Conservation (phyloP, 2,888 invertebrate genomes). For the Apotomis betuletana region DNA sequence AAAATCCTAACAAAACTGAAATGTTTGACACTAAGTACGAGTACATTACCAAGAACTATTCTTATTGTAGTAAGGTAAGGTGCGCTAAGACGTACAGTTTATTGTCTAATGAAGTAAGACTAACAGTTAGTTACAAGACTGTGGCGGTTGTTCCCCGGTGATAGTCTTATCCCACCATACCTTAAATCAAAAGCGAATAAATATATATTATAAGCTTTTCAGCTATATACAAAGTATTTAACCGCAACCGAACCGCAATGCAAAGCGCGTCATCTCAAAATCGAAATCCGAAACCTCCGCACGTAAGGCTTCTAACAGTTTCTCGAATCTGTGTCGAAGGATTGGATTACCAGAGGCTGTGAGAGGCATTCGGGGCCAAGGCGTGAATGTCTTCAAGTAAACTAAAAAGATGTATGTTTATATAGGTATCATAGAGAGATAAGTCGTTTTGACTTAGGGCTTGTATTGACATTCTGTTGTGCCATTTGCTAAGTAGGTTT, state of each 20-base stretch:
- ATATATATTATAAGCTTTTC: too few species aligned
- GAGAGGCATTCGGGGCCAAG: slow-evolving; percentile 16
- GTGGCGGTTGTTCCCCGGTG: too few species aligned
- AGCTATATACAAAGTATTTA: not conserved
- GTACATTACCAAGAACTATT: too few species aligned
- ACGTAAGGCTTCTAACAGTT: not conserved
- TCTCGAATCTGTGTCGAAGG: not conserved
- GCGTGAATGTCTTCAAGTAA: not conserved
- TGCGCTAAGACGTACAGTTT: too few species aligned
- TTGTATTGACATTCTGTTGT: slow-evolving; percentile 4
- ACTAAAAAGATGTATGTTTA: not conserved
- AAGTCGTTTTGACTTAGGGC: not conserved
- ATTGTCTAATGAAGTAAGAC: too few species aligned
- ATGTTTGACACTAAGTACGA: too few species aligned
- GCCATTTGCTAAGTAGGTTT: slow-evolving; percentile 21
- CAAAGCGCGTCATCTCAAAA: not conserved
- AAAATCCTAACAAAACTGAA: too few species aligned
- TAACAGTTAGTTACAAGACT: too few species aligned
- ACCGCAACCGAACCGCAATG: not conserved
- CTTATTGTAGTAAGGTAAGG: too few species aligned
- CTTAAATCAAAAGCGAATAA: too few species aligned
- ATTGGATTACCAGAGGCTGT: not conserved
- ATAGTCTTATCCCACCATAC: too few species aligned
- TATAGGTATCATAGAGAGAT: not conserved
- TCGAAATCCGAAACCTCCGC: not conserved